phyloP scores from a whole-genome alignment of 2,113 vertebrate species.

The Hippoglossus stenolepis region DNA sequence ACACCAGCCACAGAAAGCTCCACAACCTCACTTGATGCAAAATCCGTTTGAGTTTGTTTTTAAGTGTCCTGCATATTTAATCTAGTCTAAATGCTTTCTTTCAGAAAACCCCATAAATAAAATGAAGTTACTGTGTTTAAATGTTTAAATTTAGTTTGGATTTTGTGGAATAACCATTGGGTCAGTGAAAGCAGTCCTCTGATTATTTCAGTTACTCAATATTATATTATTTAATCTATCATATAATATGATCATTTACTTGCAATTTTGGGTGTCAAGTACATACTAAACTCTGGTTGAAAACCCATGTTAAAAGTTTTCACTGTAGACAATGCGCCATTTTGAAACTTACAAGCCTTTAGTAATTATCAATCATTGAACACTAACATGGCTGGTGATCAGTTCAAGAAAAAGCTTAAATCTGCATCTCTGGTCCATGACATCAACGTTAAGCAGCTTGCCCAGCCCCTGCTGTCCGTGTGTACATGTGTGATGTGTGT shows the following conservation, averaged over 20 bases:
- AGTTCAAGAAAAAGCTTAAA: constrained; percentile 13
- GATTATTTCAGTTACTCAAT: background rate
- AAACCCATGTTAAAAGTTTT: background rate
- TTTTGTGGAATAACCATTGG: too few species aligned
- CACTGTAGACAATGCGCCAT: background rate
- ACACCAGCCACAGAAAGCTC: background rate
- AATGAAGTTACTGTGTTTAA: background rate
- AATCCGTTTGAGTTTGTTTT: background rate
- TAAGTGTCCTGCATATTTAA: constrained; percentile 7
- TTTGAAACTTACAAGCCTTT: background rate
- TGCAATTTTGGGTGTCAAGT: background rate
- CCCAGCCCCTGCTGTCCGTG: constrained; percentile 24
- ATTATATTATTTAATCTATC: background rate
- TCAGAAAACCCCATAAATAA: background rate
- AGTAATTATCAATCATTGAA: too few species aligned
- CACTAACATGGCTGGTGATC: background rate
- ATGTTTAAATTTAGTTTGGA: background rate
- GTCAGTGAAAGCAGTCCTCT: too few species aligned
- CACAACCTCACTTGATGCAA: background rate
- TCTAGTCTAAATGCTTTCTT: background rate
- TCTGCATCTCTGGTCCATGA: constrained; percentile 15
- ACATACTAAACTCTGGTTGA: background rate
- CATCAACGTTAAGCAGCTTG: constrained; percentile 50
- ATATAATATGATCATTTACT: background rate
- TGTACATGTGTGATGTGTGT: constrained; percentile 15